Conservation (phyloP, 1,140 invertebrate species). For the Drosophila kepulauana region DNA sequence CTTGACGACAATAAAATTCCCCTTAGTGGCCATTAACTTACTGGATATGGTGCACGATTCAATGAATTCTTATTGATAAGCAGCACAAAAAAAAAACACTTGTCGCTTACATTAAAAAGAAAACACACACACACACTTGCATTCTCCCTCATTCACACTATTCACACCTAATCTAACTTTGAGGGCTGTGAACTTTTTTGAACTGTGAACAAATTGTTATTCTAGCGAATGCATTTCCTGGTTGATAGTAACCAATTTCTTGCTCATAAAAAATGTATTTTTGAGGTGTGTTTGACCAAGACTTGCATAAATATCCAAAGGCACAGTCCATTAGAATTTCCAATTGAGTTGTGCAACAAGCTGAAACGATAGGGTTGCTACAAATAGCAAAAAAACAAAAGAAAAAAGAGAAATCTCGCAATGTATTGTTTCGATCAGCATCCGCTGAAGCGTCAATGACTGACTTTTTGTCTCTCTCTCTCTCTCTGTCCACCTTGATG, state of each 20-base stretch:
- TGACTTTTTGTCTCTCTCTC: neutral
- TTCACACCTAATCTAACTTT: neutral
- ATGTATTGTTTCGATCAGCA: neutral
- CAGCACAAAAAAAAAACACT: conserved; percentile 1
- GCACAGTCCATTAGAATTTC: neutral
- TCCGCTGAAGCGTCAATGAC: neutral
- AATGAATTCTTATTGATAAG: neutral
- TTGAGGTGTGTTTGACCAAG: neutral
- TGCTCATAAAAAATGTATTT: no score
- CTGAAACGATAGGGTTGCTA: no score
- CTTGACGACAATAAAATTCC: neutral
- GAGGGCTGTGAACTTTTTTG: conserved; percentile 29
- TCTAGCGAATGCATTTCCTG: conserved; percentile 5
- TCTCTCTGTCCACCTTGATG: no score
- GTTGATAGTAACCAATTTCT: neutral
- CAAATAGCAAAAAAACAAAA: neutral
- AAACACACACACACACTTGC: neutral
- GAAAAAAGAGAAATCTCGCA: neutral
- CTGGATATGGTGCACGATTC: conserved; percentile 5
- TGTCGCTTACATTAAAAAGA: neutral
- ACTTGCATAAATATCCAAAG: neutral
- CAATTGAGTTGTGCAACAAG: neutral
- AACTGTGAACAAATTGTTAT: neutral
- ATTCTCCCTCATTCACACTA: neutral
- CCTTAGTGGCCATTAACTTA: neutral